Percentiles rank a stretch among this genome's conserved stretches.
Conservation (phyloP, 2,113 vertebrate genomes). For the Eudorcas thomsonii region DNA sequence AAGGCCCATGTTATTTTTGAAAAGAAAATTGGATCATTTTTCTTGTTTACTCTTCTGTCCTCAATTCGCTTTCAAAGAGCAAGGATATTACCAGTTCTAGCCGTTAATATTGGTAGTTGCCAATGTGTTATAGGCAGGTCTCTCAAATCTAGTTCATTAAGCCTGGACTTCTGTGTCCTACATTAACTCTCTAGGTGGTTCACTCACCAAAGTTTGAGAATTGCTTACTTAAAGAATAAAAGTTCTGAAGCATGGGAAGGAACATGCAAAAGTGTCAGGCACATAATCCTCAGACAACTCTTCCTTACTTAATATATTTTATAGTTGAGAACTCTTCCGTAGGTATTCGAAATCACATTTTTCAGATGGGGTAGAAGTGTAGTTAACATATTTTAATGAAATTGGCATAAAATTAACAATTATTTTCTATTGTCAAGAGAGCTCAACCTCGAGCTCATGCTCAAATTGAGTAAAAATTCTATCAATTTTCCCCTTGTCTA, state of each 20-base stretch:
- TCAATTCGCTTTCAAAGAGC: not conserved
- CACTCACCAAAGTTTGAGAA: not conserved
- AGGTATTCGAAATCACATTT: not conserved
- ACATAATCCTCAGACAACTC: not conserved
- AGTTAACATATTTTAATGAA: not conserved
- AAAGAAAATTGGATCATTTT: not conserved
- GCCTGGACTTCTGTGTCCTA: not conserved
- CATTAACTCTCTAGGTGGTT: not conserved
- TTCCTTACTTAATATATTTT: not conserved
- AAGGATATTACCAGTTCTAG: not conserved
- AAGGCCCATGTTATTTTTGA: not conserved
- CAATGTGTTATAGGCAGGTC: not conserved
- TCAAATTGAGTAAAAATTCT: rapidly evolving
- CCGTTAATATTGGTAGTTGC: not conserved
- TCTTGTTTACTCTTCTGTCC: not conserved
- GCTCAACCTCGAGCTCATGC: slow-evolving; percentile 59
- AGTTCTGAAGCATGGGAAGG: not conserved
- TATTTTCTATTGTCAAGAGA: slow-evolving; percentile 64
- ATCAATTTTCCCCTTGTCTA: too few species aligned
- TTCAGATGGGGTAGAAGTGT: not conserved
- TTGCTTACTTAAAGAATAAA: not conserved
- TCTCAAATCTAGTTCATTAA: not conserved
- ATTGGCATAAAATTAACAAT: not conserved
- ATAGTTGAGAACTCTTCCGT: not conserved
- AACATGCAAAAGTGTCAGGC: not conserved